Percentiles rank a stretch among this genome's conserved stretches.
phyloP scores from a whole-genome alignment of 2,888 invertebrate genomes.

The Meteorus cinctellus region DNA sequence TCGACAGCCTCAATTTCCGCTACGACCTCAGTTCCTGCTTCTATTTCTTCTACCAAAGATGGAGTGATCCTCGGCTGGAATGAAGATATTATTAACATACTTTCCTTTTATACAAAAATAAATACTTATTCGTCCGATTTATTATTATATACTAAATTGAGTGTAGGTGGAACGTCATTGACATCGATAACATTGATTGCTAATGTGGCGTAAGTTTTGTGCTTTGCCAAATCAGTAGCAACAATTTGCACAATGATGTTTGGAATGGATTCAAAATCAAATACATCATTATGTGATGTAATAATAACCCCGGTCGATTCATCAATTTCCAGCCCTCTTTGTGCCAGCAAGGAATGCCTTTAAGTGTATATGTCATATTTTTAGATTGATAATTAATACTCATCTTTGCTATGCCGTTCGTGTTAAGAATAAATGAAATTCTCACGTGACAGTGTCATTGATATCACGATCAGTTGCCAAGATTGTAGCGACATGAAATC shows the following conservation, averaged over 20 bases:
- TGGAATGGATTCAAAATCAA: slow-evolving; percentile 79
- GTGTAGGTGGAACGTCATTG: slow-evolving; percentile 83
- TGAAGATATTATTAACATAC: slow-evolving; percentile 4
- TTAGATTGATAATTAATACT: slow-evolving; percentile 55
- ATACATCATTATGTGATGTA: slow-evolving; percentile 75
- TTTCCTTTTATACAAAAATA: background rate
- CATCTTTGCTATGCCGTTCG: too few species aligned
- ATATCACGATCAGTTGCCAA: slow-evolving; percentile 79
- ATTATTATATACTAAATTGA: slow-evolving; percentile 75
- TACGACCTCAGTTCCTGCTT: slow-evolving; percentile 69
- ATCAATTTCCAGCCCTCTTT: slow-evolving; percentile 75
- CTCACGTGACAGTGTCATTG: slow-evolving; percentile 77
- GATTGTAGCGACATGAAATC: slow-evolving; percentile 75
- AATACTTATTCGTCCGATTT: too few species aligned
- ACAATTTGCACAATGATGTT: slow-evolving; percentile 74
- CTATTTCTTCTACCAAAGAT: slow-evolving; percentile 77
- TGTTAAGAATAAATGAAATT: background rate
- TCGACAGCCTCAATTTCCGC: slow-evolving; percentile 76
- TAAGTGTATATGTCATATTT: slow-evolving; percentile 39
- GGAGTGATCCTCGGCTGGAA: slow-evolving; percentile 74
- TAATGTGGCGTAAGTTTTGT: slow-evolving; percentile 76
- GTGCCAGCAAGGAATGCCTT: slow-evolving; percentile 77
- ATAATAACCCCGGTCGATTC: slow-evolving; percentile 76
- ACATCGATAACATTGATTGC: slow-evolving; percentile 80
- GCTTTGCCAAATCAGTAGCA: slow-evolving; percentile 69